Conservation (phyloP, 23 tunicate species). For the Phallusia fumigata region DNA sequence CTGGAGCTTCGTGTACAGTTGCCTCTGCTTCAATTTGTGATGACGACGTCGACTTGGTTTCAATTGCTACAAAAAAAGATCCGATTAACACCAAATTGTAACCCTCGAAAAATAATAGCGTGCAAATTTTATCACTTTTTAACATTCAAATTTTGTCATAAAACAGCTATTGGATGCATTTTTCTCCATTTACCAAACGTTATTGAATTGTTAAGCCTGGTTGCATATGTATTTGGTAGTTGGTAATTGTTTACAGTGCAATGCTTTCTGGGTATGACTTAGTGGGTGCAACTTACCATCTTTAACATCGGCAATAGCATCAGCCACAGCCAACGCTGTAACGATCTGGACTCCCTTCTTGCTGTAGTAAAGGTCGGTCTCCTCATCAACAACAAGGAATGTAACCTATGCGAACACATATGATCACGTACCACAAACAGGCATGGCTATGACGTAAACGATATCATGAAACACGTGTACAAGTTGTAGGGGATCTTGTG, state of each 20-base stretch:
- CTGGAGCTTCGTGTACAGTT: conserved; percentile 67
- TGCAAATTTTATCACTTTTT: too few relatives aligned
- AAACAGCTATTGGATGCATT: too few relatives aligned
- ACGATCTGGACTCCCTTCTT: conserved; percentile 44
- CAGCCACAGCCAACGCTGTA: conserved; percentile 38
- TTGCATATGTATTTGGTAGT: too few relatives aligned
- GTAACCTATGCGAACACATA: conserved; percentile 22
- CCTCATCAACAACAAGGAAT: conserved; percentile 79
- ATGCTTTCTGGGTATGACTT: neutral
- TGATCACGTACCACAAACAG: neutral
- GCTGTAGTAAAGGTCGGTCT: conserved; percentile 79
- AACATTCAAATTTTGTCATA: too few relatives aligned
- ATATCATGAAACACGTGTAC: too few relatives aligned
- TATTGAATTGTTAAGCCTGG: too few relatives aligned
- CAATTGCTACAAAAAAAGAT: neutral
- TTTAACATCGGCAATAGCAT: conserved; percentile 18
- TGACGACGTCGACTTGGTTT: conserved; percentile 36
- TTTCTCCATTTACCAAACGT: too few relatives aligned
- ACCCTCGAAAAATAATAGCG: too few relatives aligned
- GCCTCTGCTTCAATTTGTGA: conserved; percentile 72
- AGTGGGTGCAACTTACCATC: conserved; percentile 11
- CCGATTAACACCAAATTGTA: neutral
- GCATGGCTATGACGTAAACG: too few relatives aligned
- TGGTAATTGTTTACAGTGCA: neutral
- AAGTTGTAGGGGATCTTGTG: too few relatives aligned